These are phyloP conservation scores for Eupithecia inturbata DNA, from an alignment of 2,888 invertebrate species.

Conservation along the genomic window DNA sequence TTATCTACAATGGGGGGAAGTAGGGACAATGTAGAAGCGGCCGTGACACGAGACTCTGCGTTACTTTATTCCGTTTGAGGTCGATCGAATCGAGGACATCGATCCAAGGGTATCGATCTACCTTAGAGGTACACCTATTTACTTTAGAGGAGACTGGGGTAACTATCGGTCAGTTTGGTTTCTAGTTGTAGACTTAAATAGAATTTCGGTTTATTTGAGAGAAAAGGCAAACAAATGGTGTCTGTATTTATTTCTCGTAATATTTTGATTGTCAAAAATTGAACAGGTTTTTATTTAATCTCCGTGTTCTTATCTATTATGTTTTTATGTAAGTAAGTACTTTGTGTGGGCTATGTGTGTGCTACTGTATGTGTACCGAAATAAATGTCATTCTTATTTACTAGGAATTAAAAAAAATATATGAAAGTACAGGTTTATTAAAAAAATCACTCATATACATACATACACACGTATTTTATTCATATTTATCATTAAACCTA, in stretches of 20 bases:
- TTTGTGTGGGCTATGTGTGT: too few species aligned
- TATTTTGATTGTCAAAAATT: not conserved
- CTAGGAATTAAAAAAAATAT: not conserved
- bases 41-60: constrained; percentile 66
- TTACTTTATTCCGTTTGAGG: constrained; percentile 57
- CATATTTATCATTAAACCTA: constrained; percentile 2
- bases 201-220: not conserved
- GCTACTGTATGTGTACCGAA: too few species aligned
- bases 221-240: not conserved
- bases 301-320: not conserved
- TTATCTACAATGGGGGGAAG: constrained; percentile 83
- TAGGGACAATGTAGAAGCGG: constrained; percentile 57
- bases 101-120: constrained; percentile 58
- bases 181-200: not conserved
- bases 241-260: not conserved
- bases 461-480: constrained; percentile 19
- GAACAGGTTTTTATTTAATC: not conserved
- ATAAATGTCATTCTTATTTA: too few species aligned
- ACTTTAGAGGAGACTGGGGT: not conserved
- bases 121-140: not conserved
- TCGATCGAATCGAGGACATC: constrained; percentile 66
- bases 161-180: not conserved
- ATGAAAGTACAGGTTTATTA: constrained; percentile 40
- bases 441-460: constrained; percentile 41
- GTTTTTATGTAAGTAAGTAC: not conserved